A percentile compares a stretch with the other conserved stretches of the same genome.
These are phyloP conservation scores for Synanceia verrucosa DNA, from an alignment of 2,797 vertebrate genomes.

Conservation along the genomic window DNA sequence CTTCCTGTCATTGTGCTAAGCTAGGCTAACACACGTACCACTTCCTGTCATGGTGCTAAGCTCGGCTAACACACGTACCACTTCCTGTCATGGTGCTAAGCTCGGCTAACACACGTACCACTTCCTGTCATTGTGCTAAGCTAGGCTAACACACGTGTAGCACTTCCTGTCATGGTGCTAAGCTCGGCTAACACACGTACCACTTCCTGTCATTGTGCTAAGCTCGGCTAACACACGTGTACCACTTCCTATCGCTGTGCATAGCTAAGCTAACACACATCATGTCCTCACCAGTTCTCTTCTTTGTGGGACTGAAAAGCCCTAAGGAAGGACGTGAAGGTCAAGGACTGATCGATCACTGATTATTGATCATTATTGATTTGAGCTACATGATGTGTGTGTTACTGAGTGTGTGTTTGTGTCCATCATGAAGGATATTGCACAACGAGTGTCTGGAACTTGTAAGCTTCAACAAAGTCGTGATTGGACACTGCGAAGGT, in stretches of 20 bases:
- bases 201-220: too few species aligned
- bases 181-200: too few species aligned
- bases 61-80: too few species aligned
- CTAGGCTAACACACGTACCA: too few species aligned
- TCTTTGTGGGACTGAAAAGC: constrained; percentile 97
- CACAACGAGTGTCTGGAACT: constrained; percentile 95
- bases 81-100: too few species aligned
- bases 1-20: too few species aligned
- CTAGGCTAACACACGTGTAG: too few species aligned
- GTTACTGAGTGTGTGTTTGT: neutral
- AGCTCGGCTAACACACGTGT: too few species aligned
- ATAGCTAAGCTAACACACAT: neutral
- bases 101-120: too few species aligned
- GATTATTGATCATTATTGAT: neutral
- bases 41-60: too few species aligned
- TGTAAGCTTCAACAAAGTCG: constrained; percentile 96
- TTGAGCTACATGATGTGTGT: neutral
- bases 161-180: too few species aligned
- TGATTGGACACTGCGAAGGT: constrained; percentile 93
- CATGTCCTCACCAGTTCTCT: constrained; percentile 92
- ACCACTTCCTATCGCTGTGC: neutral
- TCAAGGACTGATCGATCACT: constrained; percentile 73
- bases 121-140: too few species aligned
- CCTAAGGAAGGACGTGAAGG: constrained; percentile 88
- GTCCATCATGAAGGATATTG: constrained; percentile 90